These are phyloP conservation scores for Euura saliciscinereae DNA, from an alignment of 1,140 invertebrate species.

Conservation along the genomic window DNA sequence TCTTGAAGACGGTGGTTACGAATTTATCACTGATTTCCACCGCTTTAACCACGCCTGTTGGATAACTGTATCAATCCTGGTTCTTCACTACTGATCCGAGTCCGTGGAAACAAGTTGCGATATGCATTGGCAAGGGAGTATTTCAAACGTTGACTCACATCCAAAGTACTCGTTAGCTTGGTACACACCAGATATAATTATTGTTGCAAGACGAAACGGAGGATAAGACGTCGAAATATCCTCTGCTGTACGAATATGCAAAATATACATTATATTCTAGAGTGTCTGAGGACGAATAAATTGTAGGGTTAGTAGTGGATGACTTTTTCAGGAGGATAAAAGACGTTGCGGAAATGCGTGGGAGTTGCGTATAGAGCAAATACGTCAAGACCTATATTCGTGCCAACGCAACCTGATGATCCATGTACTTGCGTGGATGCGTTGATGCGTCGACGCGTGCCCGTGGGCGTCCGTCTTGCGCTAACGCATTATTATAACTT, in stretches of 20 bases:
- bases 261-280: not conserved
- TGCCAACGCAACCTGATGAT: not conserved
- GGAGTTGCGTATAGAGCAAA: not conserved
- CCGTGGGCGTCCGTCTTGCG: constrained; percentile 1
- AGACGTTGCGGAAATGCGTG: not conserved
- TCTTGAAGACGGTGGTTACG: not conserved
- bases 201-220: too few species aligned
- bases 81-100: too few species aligned
- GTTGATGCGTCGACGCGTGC: not conserved
- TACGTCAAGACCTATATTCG: not conserved
- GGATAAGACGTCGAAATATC: too few species aligned
- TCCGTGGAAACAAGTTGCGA: too few species aligned
- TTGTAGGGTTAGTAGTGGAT: not conserved
- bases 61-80: too few species aligned
- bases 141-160: too few species aligned
- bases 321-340: not conserved
- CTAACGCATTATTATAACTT: constrained; percentile 2
- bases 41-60: not conserved
- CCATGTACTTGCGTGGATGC: not conserved
- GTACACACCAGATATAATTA: too few species aligned
- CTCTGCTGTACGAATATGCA: not conserved
- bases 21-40: not conserved
- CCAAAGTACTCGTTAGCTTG: too few species aligned
- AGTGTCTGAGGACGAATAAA: not conserved
- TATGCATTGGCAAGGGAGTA: too few species aligned